A percentile compares a stretch with the other conserved stretches of the same genome.
Evolutionary conservation across 2,888 invertebrate species (phyloP).

Genomic region (Sinentomon sp.): DNA sequence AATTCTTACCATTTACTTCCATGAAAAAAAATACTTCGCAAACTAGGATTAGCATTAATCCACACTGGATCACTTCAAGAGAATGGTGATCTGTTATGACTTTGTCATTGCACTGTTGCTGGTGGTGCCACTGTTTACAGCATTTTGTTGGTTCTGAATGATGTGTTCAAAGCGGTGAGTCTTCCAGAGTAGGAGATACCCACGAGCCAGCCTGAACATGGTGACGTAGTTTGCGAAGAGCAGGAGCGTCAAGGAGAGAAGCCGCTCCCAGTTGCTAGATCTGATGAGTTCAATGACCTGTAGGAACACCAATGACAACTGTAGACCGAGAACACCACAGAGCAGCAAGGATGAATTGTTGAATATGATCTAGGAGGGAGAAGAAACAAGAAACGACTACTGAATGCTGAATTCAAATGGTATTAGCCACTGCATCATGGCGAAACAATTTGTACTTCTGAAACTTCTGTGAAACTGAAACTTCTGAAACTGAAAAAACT

Average conservation of each 20-base stretch:
- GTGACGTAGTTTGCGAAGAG: constrained; percentile 75
- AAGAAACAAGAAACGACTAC: constrained; percentile 8
- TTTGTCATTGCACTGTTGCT: too few species aligned
- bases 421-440: too few species aligned
- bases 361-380: constrained; percentile 45
- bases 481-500: too few species aligned
- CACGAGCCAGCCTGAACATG: constrained; percentile 60
- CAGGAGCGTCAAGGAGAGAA: constrained; percentile 54
- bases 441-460: too few species aligned
- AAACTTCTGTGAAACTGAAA: too few species aligned
- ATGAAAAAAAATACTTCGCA: too few species aligned
- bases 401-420: too few species aligned
- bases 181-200: constrained; percentile 57
- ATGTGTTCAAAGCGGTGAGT: constrained; percentile 43
- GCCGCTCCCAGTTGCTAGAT: constrained; percentile 70
- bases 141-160: constrained; percentile 37
- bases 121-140: too few species aligned
- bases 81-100: too few species aligned
- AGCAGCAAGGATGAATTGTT: constrained; percentile 52
- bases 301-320: constrained; percentile 28
- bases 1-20: too few species aligned
- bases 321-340: constrained; percentile 37
- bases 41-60: too few species aligned
- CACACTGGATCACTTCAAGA: too few species aligned
- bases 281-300: constrained; percentile 52